Evolutionary conservation across 2,888 invertebrate genomes (phyloP), one percentile per base, ranked within the genome.

Genomic region (Gisinianus flammeolus): DNA sequence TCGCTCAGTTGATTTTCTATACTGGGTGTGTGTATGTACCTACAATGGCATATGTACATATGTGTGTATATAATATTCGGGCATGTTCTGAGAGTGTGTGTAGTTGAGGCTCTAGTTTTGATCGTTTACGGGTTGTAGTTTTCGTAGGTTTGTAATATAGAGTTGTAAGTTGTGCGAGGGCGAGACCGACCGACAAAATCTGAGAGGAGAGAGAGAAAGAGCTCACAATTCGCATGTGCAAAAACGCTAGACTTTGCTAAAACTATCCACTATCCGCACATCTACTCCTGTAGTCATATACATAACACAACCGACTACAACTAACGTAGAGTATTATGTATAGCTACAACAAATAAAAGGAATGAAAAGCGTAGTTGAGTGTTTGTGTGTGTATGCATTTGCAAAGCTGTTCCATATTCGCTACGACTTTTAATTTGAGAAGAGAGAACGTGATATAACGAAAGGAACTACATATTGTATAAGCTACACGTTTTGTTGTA

Each of bases 151-250:
- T n/a, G n/a, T n/a, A n/a, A n/a, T n/a, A n/a, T n/a, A 64, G 28
- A 64, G 28, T 30, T 28, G 16, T 28, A 64, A 30, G 28, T 64
- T 64, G 24, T 28, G 16, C 64, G 28, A 28, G 64, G 64, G 5
- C 64, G 64, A 26, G 6, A 28, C 24, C 64, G 16, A 64, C 24
- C 26, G 24, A 64, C 16, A 64, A 64, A 16, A 8, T 10, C 10
- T 19, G 64, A 33, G 24, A 24, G 22, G 28, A 12, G 26, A 28
- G 28, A 62, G 62, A 62, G 62, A 26, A 28, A 62, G 62, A 26
- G 24, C 64, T 30, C 28, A 64, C 69, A 35, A 33, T 73, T 73
- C 73, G 73, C 73, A 73, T 73, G 73, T 73, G 73, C 73, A 58
- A 73, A 72, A 72, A 44, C 44, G 44, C 44, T 6, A 19, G 19